Conservation (phyloP, 1,140 invertebrate species). For the Trichonephila clavata region DNA sequence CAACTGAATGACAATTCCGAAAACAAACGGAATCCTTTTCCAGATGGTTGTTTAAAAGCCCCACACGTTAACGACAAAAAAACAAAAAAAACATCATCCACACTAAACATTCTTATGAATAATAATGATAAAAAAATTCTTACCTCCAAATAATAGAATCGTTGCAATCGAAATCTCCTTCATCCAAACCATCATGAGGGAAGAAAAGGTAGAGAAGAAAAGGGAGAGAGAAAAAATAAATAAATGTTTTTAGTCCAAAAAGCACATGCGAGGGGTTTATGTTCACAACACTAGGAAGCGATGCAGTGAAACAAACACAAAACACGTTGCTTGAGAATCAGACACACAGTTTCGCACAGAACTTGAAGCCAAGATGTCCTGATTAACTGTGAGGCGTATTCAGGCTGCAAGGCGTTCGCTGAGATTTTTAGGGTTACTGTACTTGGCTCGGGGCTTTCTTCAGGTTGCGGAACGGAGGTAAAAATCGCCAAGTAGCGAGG, state of each 20-base stretch:
- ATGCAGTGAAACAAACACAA: conserved; percentile 30
- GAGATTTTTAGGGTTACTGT: background rate
- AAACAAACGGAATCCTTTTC: background rate
- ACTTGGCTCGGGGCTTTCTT: conserved; percentile 29
- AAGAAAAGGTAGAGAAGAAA: background rate
- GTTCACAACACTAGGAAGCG: background rate
- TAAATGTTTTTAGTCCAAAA: conserved; percentile 2
- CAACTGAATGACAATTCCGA: no score
- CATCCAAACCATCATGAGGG: background rate
- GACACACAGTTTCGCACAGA: no score
- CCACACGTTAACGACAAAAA: background rate
- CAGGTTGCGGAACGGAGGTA: background rate
- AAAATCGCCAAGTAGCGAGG: background rate
- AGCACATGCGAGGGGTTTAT: conserved; percentile 17
- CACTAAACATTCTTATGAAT: background rate
- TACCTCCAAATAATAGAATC: conserved; percentile 12
- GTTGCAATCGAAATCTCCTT: background rate
- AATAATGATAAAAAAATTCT: background rate
- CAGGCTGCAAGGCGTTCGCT: background rate
- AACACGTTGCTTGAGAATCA: background rate
- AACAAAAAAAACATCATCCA: background rate
- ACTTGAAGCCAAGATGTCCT: background rate
- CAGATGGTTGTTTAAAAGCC: background rate
- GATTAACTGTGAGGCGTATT: background rate
- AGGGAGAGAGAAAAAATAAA: background rate